phyloP scores from a whole-genome alignment of 2,888 invertebrate genomes.

The Eumacrocentrus americanus region DNA sequence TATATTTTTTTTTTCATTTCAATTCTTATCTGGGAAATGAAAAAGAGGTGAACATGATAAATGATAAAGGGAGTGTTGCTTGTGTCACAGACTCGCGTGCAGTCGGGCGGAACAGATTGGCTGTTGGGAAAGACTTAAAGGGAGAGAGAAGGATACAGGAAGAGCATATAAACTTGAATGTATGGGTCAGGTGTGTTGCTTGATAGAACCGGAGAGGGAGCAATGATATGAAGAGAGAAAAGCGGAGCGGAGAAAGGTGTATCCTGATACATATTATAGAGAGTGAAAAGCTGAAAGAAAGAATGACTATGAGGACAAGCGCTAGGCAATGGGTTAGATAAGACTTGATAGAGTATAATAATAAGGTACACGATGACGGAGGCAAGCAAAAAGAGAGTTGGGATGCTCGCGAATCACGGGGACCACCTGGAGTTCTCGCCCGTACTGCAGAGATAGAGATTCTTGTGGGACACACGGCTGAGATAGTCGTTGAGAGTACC shows the following conservation, averaged over 20 bases:
- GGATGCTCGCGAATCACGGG: conserved; percentile 16
- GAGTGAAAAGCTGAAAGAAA: conserved; percentile 6
- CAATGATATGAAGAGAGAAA: not conserved
- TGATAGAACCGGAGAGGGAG: too few species aligned
- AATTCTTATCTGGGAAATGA: too few species aligned
- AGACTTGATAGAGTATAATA: conserved; percentile 13
- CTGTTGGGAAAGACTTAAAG: too few species aligned
- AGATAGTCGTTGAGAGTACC: not conserved
- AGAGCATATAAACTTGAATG: not conserved
- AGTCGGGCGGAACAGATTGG: not conserved
- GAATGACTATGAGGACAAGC: too few species aligned
- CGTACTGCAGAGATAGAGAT: not conserved
- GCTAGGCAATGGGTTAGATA: too few species aligned
- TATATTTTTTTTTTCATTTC: too few species aligned
- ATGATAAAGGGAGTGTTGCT: not conserved
- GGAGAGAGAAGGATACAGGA: conserved; percentile 2
- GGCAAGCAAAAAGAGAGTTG: not conserved
- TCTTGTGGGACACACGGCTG: not conserved
- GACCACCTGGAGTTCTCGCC: conserved; percentile 3
- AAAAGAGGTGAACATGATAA: conserved; percentile 9
- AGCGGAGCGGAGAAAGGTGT: too few species aligned
- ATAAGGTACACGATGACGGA: too few species aligned
- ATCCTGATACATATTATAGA: too few species aligned
- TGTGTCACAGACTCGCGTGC: not conserved
- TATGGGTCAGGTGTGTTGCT: conserved; percentile 15